Evolutionary conservation across 2,888 invertebrate genomes (phyloP), one percentile per base, ranked within the genome.

Genomic region (Athripsodes cinereus): DNA sequence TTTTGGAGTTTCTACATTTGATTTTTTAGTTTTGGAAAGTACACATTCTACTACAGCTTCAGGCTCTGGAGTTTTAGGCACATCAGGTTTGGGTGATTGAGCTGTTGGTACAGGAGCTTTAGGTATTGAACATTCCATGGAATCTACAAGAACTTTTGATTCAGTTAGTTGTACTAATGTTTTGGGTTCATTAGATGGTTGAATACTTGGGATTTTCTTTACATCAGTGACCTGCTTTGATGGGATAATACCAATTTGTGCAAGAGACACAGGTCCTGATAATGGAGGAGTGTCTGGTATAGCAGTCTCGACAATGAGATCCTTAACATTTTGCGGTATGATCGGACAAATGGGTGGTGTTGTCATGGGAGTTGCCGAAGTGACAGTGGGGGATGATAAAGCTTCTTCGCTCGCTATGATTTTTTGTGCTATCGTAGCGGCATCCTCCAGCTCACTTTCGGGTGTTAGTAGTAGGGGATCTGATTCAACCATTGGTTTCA

Each of bases 381-480:
- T 69, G 66, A 71, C 69, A 22, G 71, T 67, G 61, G 74, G 71
- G 60, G 74, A 71, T 49, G 74, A 67, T 65, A 77, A 69, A 40
- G 57, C 61, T 52, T 60, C 57, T 67, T 79, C 78, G 66, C 74
- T 69, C 63, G 78, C 75, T 68, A 79, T 79, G 71, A 78, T 79
- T 69, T 74, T 70, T 64, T 71, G 70, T 58, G 79, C 79, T 61
- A 79, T 74, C 44, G 74, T 60, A 48, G 75, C 77, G 52, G 78
- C 79, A 70, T 79, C 79, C 67, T 79, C 79, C 19, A 71, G 69
- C 71, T 78, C 78, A 71, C 75, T 76, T 71, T 78, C 78, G 62
- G 79, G 79, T 55, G 78, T 78, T 65, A 76, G 74, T 64, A 74
- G 70, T 64, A 74, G 70, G 62, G 76, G 70, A 69, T 74, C 76